These are phyloP conservation scores for Gastracanthus pulcherrimus DNA, from an alignment of 2,888 invertebrate genomes.

Conservation along the genomic window DNA sequence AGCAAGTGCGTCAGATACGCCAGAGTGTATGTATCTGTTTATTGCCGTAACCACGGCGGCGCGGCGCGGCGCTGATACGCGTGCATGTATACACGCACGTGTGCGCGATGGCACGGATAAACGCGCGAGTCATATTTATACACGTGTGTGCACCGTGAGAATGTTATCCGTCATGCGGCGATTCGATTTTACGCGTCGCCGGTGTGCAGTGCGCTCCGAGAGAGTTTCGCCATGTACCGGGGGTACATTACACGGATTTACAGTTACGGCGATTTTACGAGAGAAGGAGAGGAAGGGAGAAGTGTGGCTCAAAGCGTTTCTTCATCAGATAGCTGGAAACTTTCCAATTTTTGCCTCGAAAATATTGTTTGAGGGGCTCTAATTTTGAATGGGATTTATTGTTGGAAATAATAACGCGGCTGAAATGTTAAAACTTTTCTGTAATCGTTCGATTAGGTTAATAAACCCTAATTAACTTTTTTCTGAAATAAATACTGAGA, in stretches of 20 bases:
- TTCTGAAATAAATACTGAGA: too few relatives aligned
- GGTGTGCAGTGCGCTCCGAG: neutral
- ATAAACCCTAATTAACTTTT: too few relatives aligned
- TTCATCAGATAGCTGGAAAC: neutral
- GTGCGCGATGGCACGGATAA: neutral
- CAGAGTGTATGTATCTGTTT: neutral
- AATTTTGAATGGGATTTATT: too few relatives aligned
- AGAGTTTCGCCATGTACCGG: neutral
- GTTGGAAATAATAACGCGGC: too few relatives aligned
- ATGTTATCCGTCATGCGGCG: constrained; percentile 15
- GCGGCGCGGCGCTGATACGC: neutral
- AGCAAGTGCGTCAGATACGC: neutral
- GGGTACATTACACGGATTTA: neutral
- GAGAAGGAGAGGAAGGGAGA: too few relatives aligned
- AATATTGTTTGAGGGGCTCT: too few relatives aligned
- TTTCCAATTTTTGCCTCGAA: constrained; percentile 3
- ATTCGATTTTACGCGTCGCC: constrained; percentile 9
- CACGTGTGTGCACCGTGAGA: neutral
- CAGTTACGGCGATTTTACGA: constrained; percentile 24
- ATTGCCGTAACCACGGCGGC: too few relatives aligned
- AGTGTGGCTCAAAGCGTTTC: too few relatives aligned
- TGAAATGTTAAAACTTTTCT: too few relatives aligned
- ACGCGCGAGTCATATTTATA: neutral
- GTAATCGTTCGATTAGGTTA: too few relatives aligned
- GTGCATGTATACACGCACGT: too few relatives aligned